These are phyloP conservation scores for Xiphophorus hellerii DNA, from an alignment of 2,113 vertebrate genomes.

Conservation along the genomic window DNA sequence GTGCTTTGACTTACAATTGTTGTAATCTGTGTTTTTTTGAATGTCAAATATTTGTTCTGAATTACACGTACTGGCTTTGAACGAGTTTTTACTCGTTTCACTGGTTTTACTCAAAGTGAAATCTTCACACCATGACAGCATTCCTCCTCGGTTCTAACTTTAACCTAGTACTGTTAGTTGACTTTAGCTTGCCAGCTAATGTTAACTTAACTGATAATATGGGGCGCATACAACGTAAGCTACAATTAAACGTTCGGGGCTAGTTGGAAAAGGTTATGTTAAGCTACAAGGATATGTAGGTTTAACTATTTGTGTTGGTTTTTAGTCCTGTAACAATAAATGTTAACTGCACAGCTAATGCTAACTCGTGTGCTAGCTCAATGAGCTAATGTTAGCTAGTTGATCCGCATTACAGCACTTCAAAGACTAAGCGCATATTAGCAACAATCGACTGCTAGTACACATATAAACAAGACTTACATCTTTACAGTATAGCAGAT, in stretches of 20 bases:
- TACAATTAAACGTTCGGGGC: background rate
- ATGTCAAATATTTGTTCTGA: slow-evolving; percentile 16
- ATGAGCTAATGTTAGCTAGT: slow-evolving; percentile 37
- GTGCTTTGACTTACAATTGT: too few relatives aligned
- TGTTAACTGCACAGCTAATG: slow-evolving; percentile 15
- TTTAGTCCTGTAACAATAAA: background rate
- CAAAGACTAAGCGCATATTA: background rate
- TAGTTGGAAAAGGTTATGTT: background rate
- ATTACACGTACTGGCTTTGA: background rate
- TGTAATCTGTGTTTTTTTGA: background rate
- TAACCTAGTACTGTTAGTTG: slow-evolving; percentile 21
- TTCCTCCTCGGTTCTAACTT: slow-evolving; percentile 44
- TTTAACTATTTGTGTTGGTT: background rate
- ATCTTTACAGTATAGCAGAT: slow-evolving; percentile 49
- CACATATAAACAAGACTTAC: slow-evolving; percentile 59
- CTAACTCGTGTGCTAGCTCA: slow-evolving; percentile 60
- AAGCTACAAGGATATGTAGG: background rate
- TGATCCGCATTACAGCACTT: slow-evolving; percentile 5
- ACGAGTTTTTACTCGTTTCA: background rate
- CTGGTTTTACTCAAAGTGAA: slow-evolving; percentile 14
- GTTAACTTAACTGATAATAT: background rate
- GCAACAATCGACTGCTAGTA: background rate
- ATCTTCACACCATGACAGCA: slow-evolving; percentile 42
- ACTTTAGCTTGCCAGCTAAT: slow-evolving; percentile 45
- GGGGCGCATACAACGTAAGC: background rate